Evolutionary conservation across 2,888 invertebrate species (phyloP).

Genomic region (Rhabditophanes sp.): DNA sequence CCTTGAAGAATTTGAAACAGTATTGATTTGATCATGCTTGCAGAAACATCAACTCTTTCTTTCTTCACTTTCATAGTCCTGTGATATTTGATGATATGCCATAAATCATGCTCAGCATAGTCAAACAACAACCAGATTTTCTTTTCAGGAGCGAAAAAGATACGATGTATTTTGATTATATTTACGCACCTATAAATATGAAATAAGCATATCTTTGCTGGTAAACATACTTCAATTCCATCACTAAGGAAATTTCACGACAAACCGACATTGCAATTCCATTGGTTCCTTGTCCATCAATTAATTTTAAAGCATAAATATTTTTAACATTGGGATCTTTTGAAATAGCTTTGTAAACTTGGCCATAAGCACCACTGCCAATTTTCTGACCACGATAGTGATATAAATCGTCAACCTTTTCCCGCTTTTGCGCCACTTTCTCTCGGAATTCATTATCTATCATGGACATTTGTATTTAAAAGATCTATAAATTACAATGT

Average conservation of each 20-base stretch:
- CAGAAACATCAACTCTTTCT: conserved; percentile 69
- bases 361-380: conserved; percentile 44
- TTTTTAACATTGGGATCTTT: conserved; percentile 49
- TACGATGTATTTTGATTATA: conserved; percentile 83
- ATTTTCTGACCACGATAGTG: conserved; percentile 95
- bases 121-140: conserved; percentile 73
- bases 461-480: no score
- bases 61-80: conserved; percentile 74
- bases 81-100: conserved; percentile 99
- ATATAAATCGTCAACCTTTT: conserved; percentile 81
- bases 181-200: conserved; percentile 56
- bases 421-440: conserved; percentile 39
- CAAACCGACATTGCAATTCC: conserved; percentile 98
- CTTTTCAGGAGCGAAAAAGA: conserved; percentile 72
- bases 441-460: conserved; percentile 43
- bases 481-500: no score
- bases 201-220: no score
- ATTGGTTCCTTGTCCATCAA: conserved; percentile 94
- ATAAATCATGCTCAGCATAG: conserved; percentile 95
- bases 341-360: conserved; percentile 7
- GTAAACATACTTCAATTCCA: conserved; percentile 61
- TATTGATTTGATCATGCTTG: conserved; percentile 76
- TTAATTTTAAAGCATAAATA: conserved; percentile 94
- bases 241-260: conserved; percentile 74
- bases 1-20: conserved; percentile 94